Percentiles rank a stretch among this genome's conserved stretches.
Conservation (phyloP, 1,140 invertebrate species). For the Bathynomus jamesi region DNA sequence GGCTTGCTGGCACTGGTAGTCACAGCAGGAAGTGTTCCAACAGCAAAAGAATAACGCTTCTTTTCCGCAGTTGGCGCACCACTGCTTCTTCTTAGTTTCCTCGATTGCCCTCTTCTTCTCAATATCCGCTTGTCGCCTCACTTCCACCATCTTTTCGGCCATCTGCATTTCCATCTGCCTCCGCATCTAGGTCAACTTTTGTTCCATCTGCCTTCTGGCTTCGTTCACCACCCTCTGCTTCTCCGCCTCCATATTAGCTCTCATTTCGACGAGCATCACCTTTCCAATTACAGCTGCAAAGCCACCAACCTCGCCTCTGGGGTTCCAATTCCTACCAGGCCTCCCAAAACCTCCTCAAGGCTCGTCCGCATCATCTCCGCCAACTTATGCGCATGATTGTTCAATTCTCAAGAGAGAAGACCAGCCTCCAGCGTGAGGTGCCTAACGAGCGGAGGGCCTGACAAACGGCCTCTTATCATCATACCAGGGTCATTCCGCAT, state of each 20-base stretch:
- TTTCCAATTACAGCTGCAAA: constrained; percentile 57
- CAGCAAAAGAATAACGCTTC: constrained; percentile 87
- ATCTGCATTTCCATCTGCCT: constrained; percentile 33
- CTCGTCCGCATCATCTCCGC: constrained; percentile 51
- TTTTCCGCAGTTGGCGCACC: constrained; percentile 77
- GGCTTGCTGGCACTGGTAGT: constrained; percentile 63
- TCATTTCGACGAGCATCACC: constrained; percentile 54
- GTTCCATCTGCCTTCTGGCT: constrained; percentile 52
- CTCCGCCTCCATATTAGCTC: constrained; percentile 57
- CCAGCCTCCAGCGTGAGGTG: constrained; percentile 46
- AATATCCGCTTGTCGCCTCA: constrained; percentile 53
- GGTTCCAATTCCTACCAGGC: constrained; percentile 46
- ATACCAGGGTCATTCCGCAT: no score
- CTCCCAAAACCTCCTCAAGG: constrained; percentile 52
- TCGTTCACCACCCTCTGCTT: constrained; percentile 45
- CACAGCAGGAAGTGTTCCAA: constrained; percentile 90
- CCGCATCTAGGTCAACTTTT: constrained; percentile 43
- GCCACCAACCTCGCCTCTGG: constrained; percentile 51
- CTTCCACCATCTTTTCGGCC: constrained; percentile 44
- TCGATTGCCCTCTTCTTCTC: constrained; percentile 59
- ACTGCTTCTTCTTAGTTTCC: constrained; percentile 71
- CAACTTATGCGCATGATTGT: constrained; percentile 41
- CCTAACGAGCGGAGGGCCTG: no score
- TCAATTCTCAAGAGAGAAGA: constrained; percentile 44
- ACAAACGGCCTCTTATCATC: no score